Base-by-base conservation (phyloP, 2,888 invertebrate genomes). In the Pogonocherus hispidulus region DNA sequence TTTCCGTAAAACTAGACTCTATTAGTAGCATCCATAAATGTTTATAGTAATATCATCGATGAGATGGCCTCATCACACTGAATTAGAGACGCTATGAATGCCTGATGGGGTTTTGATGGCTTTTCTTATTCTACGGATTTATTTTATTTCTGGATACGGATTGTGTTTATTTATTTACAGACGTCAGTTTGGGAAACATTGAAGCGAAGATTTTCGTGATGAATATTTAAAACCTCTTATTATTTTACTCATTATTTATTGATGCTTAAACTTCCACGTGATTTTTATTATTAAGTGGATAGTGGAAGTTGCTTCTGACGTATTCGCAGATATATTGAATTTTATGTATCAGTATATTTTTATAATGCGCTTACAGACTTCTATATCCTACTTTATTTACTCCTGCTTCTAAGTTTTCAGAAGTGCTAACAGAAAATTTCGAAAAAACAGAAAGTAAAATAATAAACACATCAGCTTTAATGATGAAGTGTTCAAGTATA, bases 21-120 rank as follows among this genome's bases (percentile, higher is more conserved):
- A 18, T 59, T 59, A 59, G 47, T 32, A 23, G 47, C 27, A 23
- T 11, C 20, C 57, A 57, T 59, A 47, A 59, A 46, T 59, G 59
- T 46, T 59, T 47, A 59, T 47, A 59, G 47, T 47, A n/a, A 20
- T 22, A 3, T n/a, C 35, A 47, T 59, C 32, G 32, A 46, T 32
- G 16, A 11, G 11, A 59, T 32, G n/a, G 35, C 47, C 18, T 23
- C 35, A 27, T 47, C 19, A 19, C n/a, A 32, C 18, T 9, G 57
- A 27, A 23, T 23, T 1, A n/a, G 27, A 23, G 14, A 52, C 32
- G 14, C 54, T 20, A 35, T 35, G 27, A 54, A 35, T 8, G 27
- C 52, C 8, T 52, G 6, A 52, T 52, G 14, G 16, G 23, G 27
- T 19, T n/a, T 11, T 8, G 6, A 32, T 32, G 11, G 32, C 32